Evolutionary conservation across 2,888 invertebrate genomes (phyloP).

Genomic region (Tholera decimalis): DNA sequence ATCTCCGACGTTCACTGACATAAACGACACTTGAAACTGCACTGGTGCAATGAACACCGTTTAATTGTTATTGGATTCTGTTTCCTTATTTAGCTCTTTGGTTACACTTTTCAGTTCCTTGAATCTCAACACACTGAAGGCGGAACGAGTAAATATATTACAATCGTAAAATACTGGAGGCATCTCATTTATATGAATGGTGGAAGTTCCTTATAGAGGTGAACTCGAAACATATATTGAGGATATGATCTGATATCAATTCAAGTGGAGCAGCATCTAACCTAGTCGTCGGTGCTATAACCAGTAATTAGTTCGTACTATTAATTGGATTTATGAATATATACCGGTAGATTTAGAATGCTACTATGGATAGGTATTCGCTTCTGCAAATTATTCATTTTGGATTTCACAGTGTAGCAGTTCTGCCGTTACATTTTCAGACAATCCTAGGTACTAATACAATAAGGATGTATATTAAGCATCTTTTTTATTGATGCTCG

Average conservation of each 20-base stretch:
- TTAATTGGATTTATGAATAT: constrained; percentile 30
- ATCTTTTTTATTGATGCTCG: too few species aligned
- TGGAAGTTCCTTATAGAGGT: constrained; percentile 33
- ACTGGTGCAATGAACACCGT: constrained; percentile 45
- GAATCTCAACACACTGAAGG: constrained; percentile 43
- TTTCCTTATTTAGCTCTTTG: constrained; percentile 60
- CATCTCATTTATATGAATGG: constrained; percentile 37
- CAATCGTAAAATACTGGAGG: constrained; percentile 40
- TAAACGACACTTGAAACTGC: constrained; percentile 44
- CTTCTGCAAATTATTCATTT: neutral
- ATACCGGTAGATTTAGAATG: neutral
- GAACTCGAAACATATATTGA: constrained; percentile 32
- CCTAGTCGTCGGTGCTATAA: constrained; percentile 14
- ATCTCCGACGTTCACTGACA: constrained; percentile 35
- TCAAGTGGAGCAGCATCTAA: constrained; percentile 17
- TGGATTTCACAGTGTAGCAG: neutral
- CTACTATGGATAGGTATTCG: neutral
- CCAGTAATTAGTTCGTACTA: constrained; percentile 18
- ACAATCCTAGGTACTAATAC: neutral
- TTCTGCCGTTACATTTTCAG: constrained; percentile 3
- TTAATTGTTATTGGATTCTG: constrained; percentile 61
- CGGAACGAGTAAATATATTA: constrained; percentile 43
- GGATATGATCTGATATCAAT: constrained; percentile 30
- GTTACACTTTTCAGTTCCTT: constrained; percentile 48
- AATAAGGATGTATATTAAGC: too few species aligned